Base-by-base conservation (phyloP, 2,797 vertebrate species). In the Pelodytes ibericus region DNA sequence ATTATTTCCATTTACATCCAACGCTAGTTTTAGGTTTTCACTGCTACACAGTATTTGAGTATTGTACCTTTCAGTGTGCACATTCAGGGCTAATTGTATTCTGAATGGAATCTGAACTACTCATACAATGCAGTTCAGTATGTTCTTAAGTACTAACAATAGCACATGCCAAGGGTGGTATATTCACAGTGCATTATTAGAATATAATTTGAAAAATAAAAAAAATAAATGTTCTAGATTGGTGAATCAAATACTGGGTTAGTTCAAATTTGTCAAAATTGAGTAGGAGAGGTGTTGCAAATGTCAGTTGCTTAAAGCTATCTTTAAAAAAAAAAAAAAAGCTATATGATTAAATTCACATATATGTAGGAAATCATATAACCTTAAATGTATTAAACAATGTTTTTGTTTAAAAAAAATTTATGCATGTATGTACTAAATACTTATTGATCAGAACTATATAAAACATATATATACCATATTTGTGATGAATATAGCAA, bases 131-230 rank as follows among this genome's bases (percentile, higher is more conserved):
- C 41, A 62, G 44, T 69, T 62, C 69, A 67, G 49, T 29, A 30
- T 41, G 53, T 51, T n/a, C 31, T 67, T 25, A 60, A 30, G 58
- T 79, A 62, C 69, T 67, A 79, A 79, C 76, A 79, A 79, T 68
- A 57, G 76, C 10, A 4, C 44, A 13, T 26, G 36, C 75, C 60
- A 18, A 29, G 31, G 60, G 62, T 39, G 75, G 53, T 18, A 29
- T 25, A 56, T 56, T 51, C 41, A 53, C 27, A 31, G 27, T 33
- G n/a, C 68, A 4, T 51, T 72, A 60, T 60, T 72, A 65, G 44
- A 51, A 33, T 10, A 25, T 31, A 26, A 64, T 57, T 61, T 58
- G 15, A 33, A 36, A 13, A 36, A 36, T 1, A 44, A 44, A 44
- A 15, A 44, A n/a, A n/a, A 44, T 10, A 16, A 44, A 11, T 13